Conservation (phyloP, 2,888 invertebrate genomes). For the Agrypnus murinus region DNA sequence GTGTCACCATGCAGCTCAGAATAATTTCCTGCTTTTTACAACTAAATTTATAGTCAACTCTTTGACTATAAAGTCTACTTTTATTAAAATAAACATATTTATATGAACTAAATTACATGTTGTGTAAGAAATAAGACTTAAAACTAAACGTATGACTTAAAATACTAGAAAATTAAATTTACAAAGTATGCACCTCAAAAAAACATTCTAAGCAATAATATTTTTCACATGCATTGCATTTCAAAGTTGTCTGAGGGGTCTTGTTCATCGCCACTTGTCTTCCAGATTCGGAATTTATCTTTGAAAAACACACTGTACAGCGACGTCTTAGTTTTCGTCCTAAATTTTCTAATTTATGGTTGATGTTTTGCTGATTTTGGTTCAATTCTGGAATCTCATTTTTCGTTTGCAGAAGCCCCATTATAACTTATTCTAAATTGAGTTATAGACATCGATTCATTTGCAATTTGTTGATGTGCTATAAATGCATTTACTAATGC, state of each 20-base stretch:
- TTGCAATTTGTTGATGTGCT: slow-evolving; percentile 52
- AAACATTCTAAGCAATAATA: slow-evolving; percentile 31
- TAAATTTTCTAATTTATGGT: slow-evolving; percentile 12
- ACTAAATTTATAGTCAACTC: neutral
- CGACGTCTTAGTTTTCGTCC: slow-evolving; percentile 13
- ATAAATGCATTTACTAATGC: slow-evolving; percentile 43
- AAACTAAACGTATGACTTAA: too few relatives aligned
- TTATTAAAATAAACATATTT: neutral
- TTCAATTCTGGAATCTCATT: neutral
- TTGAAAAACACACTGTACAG: slow-evolving; percentile 2
- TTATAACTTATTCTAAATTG: slow-evolving; percentile 7
- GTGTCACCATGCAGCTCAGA: too few relatives aligned
- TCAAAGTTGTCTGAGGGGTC: slow-evolving; percentile 7
- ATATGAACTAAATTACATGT: neutral
- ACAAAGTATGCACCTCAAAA: slow-evolving; percentile 10
- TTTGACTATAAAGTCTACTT: neutral
- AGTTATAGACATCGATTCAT: slow-evolving; percentile 47
- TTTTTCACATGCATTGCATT: slow-evolving; percentile 23
- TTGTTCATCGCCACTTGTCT: slow-evolving; percentile 4
- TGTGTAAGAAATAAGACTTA: too few relatives aligned
- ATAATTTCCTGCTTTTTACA: too few relatives aligned
- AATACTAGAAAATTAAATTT: neutral
- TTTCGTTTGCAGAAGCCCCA: neutral
- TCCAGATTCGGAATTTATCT: neutral
- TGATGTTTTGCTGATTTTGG: neutral